phyloP scores from a whole-genome alignment of 1,140 invertebrate species.

The Lineus longissimus region DNA sequence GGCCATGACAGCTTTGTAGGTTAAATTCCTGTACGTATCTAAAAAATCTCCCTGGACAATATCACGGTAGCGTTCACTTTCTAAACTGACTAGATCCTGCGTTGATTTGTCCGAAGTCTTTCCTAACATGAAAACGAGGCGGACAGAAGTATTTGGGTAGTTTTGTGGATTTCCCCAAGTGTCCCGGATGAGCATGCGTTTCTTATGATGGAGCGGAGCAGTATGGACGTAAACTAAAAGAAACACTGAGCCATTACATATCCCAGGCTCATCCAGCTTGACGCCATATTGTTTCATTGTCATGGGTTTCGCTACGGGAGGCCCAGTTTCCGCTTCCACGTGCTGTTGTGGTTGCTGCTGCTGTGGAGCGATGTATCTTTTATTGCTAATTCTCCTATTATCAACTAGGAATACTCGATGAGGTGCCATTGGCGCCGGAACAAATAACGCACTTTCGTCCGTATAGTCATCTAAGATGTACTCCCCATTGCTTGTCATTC shows the following conservation, averaged over 20 bases:
- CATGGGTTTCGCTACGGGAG: no score
- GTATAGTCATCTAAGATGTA: no score
- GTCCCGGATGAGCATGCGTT: constrained; percentile 39
- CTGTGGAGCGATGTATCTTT: no score
- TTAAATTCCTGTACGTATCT: constrained; percentile 79
- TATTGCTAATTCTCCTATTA: no score
- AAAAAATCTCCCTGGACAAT: constrained; percentile 75
- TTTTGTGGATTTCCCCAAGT: constrained; percentile 42
- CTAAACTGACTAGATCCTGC: constrained; percentile 59
- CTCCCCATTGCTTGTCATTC: no score
- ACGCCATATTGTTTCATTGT: no score
- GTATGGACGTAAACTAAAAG: constrained; percentile 42
- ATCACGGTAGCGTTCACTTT: constrained; percentile 64
- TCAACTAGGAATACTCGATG: no score
- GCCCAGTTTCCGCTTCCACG: no score
- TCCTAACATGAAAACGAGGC: constrained; percentile 67
- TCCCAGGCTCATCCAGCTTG: no score
- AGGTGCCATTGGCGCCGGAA: no score
- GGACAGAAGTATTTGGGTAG: constrained; percentile 24
- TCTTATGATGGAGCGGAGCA: constrained; percentile 36
- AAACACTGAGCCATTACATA: constrained; percentile 13
- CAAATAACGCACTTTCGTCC: no score
- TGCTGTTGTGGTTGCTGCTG: no score
- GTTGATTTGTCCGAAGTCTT: constrained; percentile 49
- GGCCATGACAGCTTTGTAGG: constrained; percentile 80